These are phyloP conservation scores for Gallirallus australis DNA, from an alignment of 2,797 vertebrate genomes.

Conservation along the genomic window DNA sequence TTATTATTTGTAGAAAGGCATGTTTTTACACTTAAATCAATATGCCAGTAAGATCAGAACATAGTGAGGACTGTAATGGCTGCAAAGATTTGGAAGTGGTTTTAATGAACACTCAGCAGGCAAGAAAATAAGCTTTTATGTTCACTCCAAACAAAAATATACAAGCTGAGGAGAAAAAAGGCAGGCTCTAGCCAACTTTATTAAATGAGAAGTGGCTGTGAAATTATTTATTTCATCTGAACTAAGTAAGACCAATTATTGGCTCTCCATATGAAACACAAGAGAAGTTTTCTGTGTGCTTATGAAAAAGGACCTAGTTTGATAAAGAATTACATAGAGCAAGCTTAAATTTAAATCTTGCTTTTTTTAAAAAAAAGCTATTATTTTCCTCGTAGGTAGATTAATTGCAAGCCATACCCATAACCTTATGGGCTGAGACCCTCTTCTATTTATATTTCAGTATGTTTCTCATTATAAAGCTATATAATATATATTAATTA, in stretches of 20 bases:
- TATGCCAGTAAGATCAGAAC: constrained; percentile 57
- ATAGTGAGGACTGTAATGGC: constrained; percentile 51
- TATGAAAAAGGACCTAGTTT: not conserved
- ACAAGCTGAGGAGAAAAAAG: constrained; percentile 49
- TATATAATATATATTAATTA: not conserved
- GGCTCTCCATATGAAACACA: constrained; percentile 1
- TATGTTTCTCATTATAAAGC: not conserved
- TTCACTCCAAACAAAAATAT: constrained; percentile 66
- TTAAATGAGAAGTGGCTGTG: constrained; percentile 61
- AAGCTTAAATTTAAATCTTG: not conserved
- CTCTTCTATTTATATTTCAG: not conserved
- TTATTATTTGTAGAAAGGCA: constrained; percentile 50
- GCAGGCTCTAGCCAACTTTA: constrained; percentile 44
- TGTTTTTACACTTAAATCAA: constrained; percentile 66
- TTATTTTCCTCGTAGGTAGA: not conserved
- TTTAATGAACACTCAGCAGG: constrained; percentile 74
- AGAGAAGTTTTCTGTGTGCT: constrained; percentile 6
- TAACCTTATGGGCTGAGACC: not conserved
- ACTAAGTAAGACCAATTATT: constrained; percentile 47
- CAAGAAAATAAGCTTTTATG: constrained; percentile 64
- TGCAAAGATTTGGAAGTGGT: constrained; percentile 66
- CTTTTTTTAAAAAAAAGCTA: not conserved
- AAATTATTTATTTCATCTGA: constrained; percentile 66
- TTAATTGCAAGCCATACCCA: not conserved
- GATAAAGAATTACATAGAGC: not conserved